Evolutionary conservation across 2,888 invertebrate genomes (phyloP).

Genomic region (Epirrhoe alternata): DNA sequence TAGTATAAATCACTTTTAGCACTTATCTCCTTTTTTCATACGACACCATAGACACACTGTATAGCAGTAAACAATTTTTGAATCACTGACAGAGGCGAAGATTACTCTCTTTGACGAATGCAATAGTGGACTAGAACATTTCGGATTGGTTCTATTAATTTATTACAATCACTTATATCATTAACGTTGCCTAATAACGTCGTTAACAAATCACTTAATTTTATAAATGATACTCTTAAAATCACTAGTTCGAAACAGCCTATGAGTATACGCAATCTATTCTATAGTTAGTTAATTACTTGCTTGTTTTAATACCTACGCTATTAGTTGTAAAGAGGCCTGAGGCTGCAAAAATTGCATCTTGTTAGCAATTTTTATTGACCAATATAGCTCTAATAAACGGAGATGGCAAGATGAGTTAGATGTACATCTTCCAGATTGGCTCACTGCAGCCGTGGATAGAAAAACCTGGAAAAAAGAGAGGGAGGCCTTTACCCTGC

Average conservation of each 20-base stretch:
- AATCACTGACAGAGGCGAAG: neutral
- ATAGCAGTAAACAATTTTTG: neutral
- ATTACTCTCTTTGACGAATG: neutral
- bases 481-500: too few relatives aligned
- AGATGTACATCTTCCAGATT: too few relatives aligned
- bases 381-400: too few relatives aligned
- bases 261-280: neutral
- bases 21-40: neutral
- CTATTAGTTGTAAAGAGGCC: too few relatives aligned
- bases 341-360: too few relatives aligned
- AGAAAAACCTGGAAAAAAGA: too few relatives aligned
- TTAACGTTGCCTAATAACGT: conserved; percentile 18
- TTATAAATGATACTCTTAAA: neutral
- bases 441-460: too few relatives aligned
- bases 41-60: neutral
- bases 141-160: conserved; percentile 12
- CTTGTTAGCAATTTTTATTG: too few relatives aligned
- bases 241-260: neutral
- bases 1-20: neutral
- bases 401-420: too few relatives aligned
- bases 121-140: conserved; percentile 4
- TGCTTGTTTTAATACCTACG: too few relatives aligned
- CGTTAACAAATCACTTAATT: conserved; percentile 8
- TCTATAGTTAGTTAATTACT: neutral
- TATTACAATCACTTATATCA: conserved; percentile 20